Evolutionary conservation across 2,888 invertebrate species (phyloP).

Genomic region (Frankliniella intonsa): DNA sequence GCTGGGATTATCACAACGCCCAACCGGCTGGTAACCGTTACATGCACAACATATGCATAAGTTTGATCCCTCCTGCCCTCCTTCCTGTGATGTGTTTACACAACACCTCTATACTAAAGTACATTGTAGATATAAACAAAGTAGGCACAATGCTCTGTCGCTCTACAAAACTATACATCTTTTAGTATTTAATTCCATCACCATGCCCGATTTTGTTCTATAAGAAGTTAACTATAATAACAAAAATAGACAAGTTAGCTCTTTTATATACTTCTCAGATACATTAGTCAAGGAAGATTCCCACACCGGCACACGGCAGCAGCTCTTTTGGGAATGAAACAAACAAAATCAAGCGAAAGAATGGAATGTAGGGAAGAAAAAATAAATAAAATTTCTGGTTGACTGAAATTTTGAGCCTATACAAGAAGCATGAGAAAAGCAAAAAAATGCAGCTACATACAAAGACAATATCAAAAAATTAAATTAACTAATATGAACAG

Average conservation of each 20-base stretch:
- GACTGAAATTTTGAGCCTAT: conserved; percentile 9
- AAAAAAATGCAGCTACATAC: conserved; percentile 22
- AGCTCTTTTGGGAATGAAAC: background rate
- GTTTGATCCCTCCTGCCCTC: conserved; percentile 22
- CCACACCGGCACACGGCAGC: conserved; percentile 17
- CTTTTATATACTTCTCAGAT: conserved; percentile 15
- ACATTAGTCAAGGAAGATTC: conserved; percentile 26
- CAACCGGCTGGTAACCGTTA: conserved; percentile 16
- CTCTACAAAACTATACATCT: conserved; percentile 27
- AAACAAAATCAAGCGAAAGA: conserved; percentile 25
- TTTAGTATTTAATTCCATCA: conserved; percentile 27
- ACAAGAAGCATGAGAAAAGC: conserved; percentile 22
- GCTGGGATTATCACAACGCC: conserved; percentile 18
- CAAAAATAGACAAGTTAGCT: conserved; percentile 27
- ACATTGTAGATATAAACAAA: conserved; percentile 18
- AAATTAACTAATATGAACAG: conserved; percentile 11
- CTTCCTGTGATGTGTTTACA: conserved; percentile 16
- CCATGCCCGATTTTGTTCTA: conserved; percentile 25
- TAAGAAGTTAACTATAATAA: conserved; percentile 25
- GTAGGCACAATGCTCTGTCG: conserved; percentile 6
- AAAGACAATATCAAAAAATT: conserved; percentile 21
- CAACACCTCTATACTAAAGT: conserved; percentile 13
- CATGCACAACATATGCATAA: background rate
- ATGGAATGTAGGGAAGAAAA: conserved; percentile 14
- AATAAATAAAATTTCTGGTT: conserved; percentile 14